Evolutionary conservation across 2,113 vertebrate genomes (phyloP).

Genomic region (Phasianus colchicus): DNA sequence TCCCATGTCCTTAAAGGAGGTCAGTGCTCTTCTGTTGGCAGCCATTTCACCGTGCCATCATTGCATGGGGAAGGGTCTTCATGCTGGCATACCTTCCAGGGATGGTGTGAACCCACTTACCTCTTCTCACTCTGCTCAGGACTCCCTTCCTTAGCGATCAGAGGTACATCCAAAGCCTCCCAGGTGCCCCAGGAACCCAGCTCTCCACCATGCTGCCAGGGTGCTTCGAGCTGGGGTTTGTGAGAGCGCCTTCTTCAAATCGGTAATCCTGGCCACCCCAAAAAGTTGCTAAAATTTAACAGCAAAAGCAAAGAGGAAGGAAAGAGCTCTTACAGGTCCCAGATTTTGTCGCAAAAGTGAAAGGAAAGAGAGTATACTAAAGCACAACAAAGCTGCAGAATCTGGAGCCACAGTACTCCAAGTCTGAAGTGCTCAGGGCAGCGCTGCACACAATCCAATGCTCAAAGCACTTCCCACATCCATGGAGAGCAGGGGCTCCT

Average conservation of each 20-base stretch:
- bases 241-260: background rate
- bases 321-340: background rate
- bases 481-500: background rate
- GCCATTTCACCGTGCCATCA: fast-evolving
- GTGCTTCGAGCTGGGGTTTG: background rate
- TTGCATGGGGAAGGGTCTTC: background rate
- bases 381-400: background rate
- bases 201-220: background rate
- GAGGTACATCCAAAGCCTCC: background rate
- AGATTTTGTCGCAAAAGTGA: background rate
- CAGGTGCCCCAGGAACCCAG: background rate
- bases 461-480: fast-evolving
- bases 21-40: background rate
- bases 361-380: background rate
- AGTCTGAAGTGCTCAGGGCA: background rate
- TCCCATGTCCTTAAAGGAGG: background rate
- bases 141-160: background rate
- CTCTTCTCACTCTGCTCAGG: constrained; percentile 50
- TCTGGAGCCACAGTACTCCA: background rate
- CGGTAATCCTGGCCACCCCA: background rate
- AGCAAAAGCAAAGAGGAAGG: background rate
- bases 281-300: background rate
- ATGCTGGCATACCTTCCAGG: background rate
- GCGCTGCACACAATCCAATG: fast-evolving
- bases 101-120: constrained; percentile 33